Conservation (phyloP, 2,113 vertebrate genomes). For the Ptilonorhynchus violaceus region DNA sequence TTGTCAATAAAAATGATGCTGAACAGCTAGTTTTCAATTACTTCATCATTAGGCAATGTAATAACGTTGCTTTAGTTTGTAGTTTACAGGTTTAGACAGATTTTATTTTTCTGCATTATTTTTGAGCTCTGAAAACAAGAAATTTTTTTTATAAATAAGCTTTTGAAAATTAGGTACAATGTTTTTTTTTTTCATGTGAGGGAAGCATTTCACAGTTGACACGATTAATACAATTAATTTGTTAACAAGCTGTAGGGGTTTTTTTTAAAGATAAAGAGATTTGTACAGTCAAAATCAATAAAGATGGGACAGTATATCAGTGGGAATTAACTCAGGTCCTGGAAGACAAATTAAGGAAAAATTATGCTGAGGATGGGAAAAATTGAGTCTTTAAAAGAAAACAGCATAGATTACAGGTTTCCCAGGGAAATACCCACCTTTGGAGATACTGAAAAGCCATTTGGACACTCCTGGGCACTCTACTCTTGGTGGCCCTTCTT, state of each 20-base stretch:
- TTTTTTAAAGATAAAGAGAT: not conserved
- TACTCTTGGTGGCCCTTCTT: not conserved
- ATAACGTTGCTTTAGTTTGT: not conserved
- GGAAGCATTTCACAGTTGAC: not conserved
- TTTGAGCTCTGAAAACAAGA: not conserved
- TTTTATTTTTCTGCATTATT: not conserved
- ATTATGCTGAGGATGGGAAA: not conserved
- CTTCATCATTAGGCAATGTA: not conserved
- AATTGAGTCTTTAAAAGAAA: not conserved
- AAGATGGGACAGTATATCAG: not conserved
- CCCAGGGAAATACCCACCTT: not conserved
- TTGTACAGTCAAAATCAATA: not conserved
- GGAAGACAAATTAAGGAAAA: not conserved
- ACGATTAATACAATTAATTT: not conserved
- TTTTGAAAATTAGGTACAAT: not conserved
- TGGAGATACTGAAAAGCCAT: not conserved
- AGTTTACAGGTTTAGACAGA: not conserved
- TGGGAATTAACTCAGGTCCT: not conserved
- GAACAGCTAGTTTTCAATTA: not conserved
- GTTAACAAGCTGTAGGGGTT: not conserved
- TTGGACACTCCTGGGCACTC: not conserved
- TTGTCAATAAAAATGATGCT: not conserved
- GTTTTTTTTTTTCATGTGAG: not conserved
- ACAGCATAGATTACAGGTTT: not conserved
- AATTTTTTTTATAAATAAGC: not conserved